phyloP scores from a whole-genome alignment of 2,113 vertebrate species.

The Lota lota region DNA sequence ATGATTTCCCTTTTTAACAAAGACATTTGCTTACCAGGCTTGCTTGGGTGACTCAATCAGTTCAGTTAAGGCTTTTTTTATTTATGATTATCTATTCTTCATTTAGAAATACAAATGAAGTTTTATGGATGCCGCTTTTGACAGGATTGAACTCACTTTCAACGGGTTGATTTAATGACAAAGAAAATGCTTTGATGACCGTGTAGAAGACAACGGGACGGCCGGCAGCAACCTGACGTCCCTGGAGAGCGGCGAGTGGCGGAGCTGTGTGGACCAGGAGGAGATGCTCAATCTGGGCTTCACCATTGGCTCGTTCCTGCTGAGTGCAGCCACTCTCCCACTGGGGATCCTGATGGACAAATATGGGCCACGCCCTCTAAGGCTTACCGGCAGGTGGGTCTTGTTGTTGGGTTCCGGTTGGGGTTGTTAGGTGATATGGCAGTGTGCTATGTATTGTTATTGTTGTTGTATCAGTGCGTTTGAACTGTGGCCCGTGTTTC shows the following conservation, averaged over 20 bases:
- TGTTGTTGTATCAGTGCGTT: background rate
- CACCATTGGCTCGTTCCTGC: constrained; percentile 85
- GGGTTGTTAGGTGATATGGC: background rate
- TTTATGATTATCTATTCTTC: no score
- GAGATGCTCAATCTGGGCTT: constrained; percentile 85
- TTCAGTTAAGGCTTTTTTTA: no score
- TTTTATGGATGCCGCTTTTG: no score
- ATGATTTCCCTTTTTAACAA: no score
- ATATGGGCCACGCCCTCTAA: constrained; percentile 79
- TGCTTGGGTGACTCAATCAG: no score
- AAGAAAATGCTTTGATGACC: background rate
- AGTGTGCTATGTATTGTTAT: background rate
- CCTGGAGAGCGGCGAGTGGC: constrained; percentile 29
- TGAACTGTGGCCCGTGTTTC: constrained; percentile 18
- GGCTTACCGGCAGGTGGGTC: constrained; percentile 82
- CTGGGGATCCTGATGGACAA: constrained; percentile 72
- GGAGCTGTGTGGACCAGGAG: constrained; percentile 79
- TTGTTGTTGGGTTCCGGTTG: background rate
- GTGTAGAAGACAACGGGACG: constrained; percentile 44
- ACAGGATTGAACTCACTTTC: no score
- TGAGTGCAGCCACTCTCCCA: constrained; percentile 84
- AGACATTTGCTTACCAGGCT: no score
- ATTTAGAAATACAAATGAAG: no score
- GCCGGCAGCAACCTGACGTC: constrained; percentile 35
- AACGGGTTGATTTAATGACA: no score